phyloP scores from a whole-genome alignment of 2,113 vertebrate species.

The Sorex fumeus region DNA sequence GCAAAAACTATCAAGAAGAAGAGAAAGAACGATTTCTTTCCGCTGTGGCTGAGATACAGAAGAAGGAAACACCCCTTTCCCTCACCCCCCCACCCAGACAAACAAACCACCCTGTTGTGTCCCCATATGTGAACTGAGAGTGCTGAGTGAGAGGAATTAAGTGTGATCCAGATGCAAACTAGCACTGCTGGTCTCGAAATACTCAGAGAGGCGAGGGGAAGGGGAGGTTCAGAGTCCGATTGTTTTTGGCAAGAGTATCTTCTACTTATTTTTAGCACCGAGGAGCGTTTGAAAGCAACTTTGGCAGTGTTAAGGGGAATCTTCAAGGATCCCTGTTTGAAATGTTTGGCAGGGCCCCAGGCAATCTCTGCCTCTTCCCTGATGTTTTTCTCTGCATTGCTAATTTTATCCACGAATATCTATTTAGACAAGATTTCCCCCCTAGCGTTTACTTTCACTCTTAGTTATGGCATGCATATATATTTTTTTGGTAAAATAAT shows the following conservation, averaged over 20 bases:
- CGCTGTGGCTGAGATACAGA: background rate
- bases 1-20: too few species aligned
- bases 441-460: conserved; percentile 49
- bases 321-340: conserved; percentile 41
- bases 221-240: conserved; percentile 24
- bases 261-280: conserved; percentile 65
- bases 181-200: background rate
- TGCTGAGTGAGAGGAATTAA: background rate
- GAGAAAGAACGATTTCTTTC: background rate
- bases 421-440: conserved; percentile 60
- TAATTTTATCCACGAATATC: conserved; percentile 58
- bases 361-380: background rate
- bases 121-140: background rate
- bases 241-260: conserved; percentile 39
- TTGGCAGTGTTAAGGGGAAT: conserved; percentile 47
- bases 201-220: background rate
- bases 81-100: background rate
- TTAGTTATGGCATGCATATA: background rate
- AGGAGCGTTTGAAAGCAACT: conserved; percentile 52
- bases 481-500: conserved; percentile 69
- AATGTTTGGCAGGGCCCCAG: conserved; percentile 59
- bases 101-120: background rate
- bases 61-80: background rate
- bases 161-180: background rate
- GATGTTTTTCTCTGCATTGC: conserved; percentile 37